Evolutionary conservation across 2,888 invertebrate genomes (phyloP).

Genomic region (Doris montereyensis): DNA sequence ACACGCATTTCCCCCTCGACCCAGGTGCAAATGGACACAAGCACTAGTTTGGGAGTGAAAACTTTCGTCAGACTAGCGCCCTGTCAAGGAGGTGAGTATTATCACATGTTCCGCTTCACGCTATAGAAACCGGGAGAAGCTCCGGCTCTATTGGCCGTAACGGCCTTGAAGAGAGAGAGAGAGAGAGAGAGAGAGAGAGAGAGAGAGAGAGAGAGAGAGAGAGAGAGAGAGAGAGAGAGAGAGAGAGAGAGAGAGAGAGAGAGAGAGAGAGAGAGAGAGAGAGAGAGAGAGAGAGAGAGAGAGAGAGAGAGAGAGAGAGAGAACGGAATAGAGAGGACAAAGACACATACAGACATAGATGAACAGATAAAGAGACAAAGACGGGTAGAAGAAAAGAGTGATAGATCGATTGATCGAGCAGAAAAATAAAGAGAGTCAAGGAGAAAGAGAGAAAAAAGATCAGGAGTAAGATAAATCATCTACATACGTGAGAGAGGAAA

Average conservation of each 20-base stretch:
- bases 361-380: not conserved
- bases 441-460: not conserved
- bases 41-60: too few relatives aligned
- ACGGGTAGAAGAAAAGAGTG: not conserved
- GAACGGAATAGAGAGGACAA: slow-evolving; percentile 1
- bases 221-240: slow-evolving; percentile 10
- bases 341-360: not conserved
- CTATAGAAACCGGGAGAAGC: too few relatives aligned
- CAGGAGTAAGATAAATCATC: not conserved
- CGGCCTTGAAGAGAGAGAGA: not conserved
- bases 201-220: slow-evolving; percentile 25
- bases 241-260: not conserved
- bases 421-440: not conserved
- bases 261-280: slow-evolving; percentile 25
- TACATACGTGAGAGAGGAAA: not conserved
- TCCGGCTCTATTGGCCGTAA: too few relatives aligned
- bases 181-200: slow-evolving; percentile 13
- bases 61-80: too few relatives aligned
- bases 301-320: slow-evolving; percentile 25
- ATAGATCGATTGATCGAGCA: not conserved
- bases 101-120: too few relatives aligned
- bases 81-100: too few relatives aligned
- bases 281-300: slow-evolving; percentile 11
- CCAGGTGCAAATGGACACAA: too few relatives aligned
- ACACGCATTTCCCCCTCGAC: too few relatives aligned